A percentile compares a stretch with the other conserved stretches of the same genome.
Conservation (phyloP, 2,888 invertebrate species). For the Eubasilissa splendida region DNA sequence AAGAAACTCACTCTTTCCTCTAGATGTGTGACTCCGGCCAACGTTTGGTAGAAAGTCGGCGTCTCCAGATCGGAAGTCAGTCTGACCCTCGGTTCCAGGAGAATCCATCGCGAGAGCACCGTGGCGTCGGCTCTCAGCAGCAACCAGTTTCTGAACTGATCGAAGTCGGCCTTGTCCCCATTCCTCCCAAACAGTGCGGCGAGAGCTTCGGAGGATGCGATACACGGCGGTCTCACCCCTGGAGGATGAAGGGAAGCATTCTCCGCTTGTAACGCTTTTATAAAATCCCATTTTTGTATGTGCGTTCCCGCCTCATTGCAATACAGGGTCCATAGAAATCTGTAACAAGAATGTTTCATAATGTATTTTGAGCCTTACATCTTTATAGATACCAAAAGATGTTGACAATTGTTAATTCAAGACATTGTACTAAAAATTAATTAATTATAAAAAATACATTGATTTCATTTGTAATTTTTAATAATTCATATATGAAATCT, state of each 20-base stretch:
- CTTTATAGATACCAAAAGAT: too few species aligned
- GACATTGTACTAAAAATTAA: too few species aligned
- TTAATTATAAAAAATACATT: too few species aligned
- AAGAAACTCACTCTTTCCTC: slow-evolving; percentile 76
- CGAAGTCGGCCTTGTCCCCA: slow-evolving; percentile 75
- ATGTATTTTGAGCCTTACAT: too few species aligned
- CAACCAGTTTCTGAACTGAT: slow-evolving; percentile 87
- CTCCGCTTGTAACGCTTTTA: slow-evolving; percentile 75
- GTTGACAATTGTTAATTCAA: too few species aligned
- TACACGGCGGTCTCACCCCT: slow-evolving; percentile 36
- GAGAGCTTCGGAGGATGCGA: slow-evolving; percentile 57
- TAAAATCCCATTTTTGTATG: slow-evolving; percentile 83
- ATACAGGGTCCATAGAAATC: slow-evolving; percentile 90
- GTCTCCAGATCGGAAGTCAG: slow-evolving; percentile 88
- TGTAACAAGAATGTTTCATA: slow-evolving; percentile 61
- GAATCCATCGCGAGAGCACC: slow-evolving; percentile 86
- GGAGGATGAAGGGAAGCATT: slow-evolving; percentile 64
- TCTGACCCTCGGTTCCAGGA: slow-evolving; percentile 81
- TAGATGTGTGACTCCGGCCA: slow-evolving; percentile 93
- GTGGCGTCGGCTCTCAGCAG: slow-evolving; percentile 83
- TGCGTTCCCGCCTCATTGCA: slow-evolving; percentile 85
- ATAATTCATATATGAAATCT: too few species aligned
- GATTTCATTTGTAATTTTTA: too few species aligned
- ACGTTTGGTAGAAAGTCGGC: slow-evolving; percentile 93
- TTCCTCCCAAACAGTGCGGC: slow-evolving; percentile 63